phyloP scores from a whole-genome alignment of 2,888 invertebrate genomes.

The Tigriopus californicus region DNA sequence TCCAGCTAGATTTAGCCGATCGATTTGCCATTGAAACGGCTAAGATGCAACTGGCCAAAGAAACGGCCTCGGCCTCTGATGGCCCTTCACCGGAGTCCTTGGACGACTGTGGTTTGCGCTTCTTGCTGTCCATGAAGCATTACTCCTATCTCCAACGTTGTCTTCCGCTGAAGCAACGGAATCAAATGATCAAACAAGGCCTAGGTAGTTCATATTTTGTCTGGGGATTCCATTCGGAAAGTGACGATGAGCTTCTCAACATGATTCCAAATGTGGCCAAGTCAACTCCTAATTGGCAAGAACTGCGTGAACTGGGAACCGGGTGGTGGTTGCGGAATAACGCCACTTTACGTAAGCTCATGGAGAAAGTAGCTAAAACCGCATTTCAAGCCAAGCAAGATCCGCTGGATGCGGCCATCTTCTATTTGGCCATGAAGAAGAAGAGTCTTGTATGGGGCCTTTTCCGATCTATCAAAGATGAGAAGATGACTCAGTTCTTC shows the following conservation, averaged over 20 bases:
- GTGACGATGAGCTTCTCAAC: slow-evolving; percentile 79
- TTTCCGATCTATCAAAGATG: slow-evolving; percentile 67
- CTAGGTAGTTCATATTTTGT: slow-evolving; percentile 68
- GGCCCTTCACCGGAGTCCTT: slow-evolving; percentile 34
- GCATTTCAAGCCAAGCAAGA: slow-evolving; percentile 80
- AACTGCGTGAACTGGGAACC: slow-evolving; percentile 69
- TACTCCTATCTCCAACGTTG: slow-evolving; percentile 86
- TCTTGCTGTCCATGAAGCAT: slow-evolving; percentile 90
- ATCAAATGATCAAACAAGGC: slow-evolving; percentile 20
- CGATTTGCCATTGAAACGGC: slow-evolving; percentile 41
- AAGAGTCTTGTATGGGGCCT: slow-evolving; percentile 89
- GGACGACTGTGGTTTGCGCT: slow-evolving; percentile 92
- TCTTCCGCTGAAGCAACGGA: slow-evolving; percentile 38
- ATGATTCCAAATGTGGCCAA: slow-evolving; percentile 50
- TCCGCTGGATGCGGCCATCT: slow-evolving; percentile 91
- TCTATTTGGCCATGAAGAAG: slow-evolving; percentile 95
- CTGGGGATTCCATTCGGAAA: slow-evolving; percentile 98
- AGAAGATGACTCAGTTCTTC: slow-evolving; percentile 87
- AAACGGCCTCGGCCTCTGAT: slow-evolving; percentile 37
- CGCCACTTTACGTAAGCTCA: slow-evolving; percentile 54
- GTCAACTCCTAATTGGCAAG: slow-evolving; percentile 52
- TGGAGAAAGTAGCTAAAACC: slow-evolving; percentile 82
- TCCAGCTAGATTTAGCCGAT: slow-evolving; percentile 35
- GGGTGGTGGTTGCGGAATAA: slow-evolving; percentile 92
- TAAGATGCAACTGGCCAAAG: slow-evolving; percentile 44